phyloP scores from a whole-genome alignment of 2,888 invertebrate species.

The Strigamia transsilvanica region DNA sequence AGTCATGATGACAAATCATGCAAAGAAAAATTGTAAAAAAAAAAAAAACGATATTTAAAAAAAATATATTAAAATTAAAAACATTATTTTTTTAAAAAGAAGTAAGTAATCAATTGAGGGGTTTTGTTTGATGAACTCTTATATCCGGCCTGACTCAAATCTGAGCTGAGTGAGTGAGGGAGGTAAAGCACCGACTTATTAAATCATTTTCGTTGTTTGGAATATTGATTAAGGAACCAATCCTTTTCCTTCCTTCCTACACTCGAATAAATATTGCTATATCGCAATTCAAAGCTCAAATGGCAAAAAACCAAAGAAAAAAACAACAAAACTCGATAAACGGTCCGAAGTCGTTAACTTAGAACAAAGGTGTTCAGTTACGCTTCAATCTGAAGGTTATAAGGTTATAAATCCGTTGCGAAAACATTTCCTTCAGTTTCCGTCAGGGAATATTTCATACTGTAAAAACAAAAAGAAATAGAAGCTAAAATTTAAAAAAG shows the following conservation, averaged over 20 bases:
- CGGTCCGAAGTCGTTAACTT: not conserved
- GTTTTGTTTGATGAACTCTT: constrained; percentile 21
- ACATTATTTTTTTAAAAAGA: not conserved
- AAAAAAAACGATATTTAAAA: not conserved
- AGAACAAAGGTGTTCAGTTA: constrained; percentile 3
- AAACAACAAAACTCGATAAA: not conserved
- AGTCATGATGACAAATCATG: not conserved
- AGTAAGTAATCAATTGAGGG: not conserved
- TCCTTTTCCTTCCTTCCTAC: not conserved
- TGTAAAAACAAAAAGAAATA: not conserved
- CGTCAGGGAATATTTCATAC: not conserved
- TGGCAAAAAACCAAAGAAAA: not conserved
- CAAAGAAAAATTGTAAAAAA: not conserved
- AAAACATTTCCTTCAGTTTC: constrained; percentile 19
- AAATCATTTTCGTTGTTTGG: not conserved
- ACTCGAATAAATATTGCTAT: not conserved
- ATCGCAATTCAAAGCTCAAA: not conserved
- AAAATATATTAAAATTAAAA: not conserved
- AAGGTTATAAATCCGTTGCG: constrained; percentile 10
- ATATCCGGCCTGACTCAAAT: constrained; percentile 40
- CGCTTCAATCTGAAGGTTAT: constrained; percentile 3
- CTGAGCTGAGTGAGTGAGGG: not conserved
- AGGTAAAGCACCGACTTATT: not conserved
- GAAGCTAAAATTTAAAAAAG: not conserved
- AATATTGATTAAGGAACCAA: constrained; percentile 19